These are phyloP conservation scores for Muschampia plurimacula DNA, from an alignment of 2,888 invertebrate species.

Conservation along the genomic window DNA sequence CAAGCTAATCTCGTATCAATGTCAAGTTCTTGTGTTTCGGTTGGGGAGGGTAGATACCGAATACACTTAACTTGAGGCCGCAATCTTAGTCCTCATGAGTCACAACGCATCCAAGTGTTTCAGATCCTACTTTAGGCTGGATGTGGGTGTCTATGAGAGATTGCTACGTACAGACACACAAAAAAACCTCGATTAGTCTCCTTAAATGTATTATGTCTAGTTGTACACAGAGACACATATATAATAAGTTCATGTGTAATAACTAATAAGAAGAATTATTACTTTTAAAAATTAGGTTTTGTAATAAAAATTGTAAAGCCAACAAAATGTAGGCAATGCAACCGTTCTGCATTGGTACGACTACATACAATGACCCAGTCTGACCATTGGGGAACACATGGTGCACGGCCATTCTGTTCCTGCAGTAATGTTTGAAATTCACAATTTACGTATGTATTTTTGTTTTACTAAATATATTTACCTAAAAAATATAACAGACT, in stretches of 20 bases:
- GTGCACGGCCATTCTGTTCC: background rate
- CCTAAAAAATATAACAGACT: no score
- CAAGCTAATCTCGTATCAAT: no score
- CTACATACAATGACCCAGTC: slow-evolving; percentile 1
- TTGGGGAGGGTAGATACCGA: no score
- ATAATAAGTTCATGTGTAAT: background rate
- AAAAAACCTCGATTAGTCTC: background rate
- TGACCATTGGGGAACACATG: slow-evolving; percentile 2
- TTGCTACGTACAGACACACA: no score
- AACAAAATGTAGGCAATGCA: background rate
- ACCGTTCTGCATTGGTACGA: background rate
- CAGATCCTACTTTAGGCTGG: no score
- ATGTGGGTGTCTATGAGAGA: no score
- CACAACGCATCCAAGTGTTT: no score
- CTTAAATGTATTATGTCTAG: background rate
- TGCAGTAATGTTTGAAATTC: background rate
- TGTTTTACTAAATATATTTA: background rate
- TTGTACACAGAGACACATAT: background rate
- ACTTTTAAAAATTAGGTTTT: background rate
- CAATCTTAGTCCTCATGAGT: no score
- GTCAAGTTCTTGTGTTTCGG: no score
- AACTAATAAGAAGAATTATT: no score
- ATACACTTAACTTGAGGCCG: no score
- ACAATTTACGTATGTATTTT: background rate
- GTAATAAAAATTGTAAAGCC: background rate